Base-by-base conservation (phyloP, 1,140 invertebrate genomes). In the Bilobella aurantiaca region DNA sequence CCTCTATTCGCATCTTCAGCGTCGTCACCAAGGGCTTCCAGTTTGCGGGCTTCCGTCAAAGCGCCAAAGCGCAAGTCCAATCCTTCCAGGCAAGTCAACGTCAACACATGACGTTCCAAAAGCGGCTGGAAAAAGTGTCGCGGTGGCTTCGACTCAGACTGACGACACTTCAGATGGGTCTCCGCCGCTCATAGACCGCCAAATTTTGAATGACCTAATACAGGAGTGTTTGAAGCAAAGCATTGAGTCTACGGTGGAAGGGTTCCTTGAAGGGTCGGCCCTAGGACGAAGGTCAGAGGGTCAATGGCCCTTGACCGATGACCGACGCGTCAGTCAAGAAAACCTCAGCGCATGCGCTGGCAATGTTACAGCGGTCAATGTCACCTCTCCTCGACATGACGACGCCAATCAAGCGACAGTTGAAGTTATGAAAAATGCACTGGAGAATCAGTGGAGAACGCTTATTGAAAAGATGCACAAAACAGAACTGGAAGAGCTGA, bases 11-110 rank as follows among this genome's bases (percentile, higher is more conserved):
- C 70, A 71, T 56, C 63, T 71, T 32, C 70, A 69, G 34, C 31
- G 70, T 34, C 18, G 70, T 8, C 70, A 71, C 59, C 70, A 71
- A 66, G 70, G 70, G 27, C 69, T 71, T 61, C 69, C 69, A 1
- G 46, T 68, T 1, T 58, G 66, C 14, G n/a, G n/a, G n/a, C 56
- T 63, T 21, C 46, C 46, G 14, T 62, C 56, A n/a, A n/a, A n/a
- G n/a, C n/a, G n/a, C n/a, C n/a, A n/a, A n/a, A n/a, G n/a, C n/a
- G n/a, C n/a, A n/a, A n/a, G n/a, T n/a, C n/a, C n/a, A n/a, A n/a
- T n/a, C n/a, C n/a, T n/a, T n/a, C n/a, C n/a, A n/a, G n/a, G n/a
- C n/a, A n/a, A n/a, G n/a, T n/a, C n/a, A n/a, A n/a, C n/a, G n/a
- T n/a, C n/a, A n/a, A n/a, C n/a, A n/a, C n/a, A n/a, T n/a, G n/a